Evolutionary conservation across 37 sponge, comb jelly and placozoan species (phyloP).

Genomic region (Chondrilla cf. caribensis): DNA sequence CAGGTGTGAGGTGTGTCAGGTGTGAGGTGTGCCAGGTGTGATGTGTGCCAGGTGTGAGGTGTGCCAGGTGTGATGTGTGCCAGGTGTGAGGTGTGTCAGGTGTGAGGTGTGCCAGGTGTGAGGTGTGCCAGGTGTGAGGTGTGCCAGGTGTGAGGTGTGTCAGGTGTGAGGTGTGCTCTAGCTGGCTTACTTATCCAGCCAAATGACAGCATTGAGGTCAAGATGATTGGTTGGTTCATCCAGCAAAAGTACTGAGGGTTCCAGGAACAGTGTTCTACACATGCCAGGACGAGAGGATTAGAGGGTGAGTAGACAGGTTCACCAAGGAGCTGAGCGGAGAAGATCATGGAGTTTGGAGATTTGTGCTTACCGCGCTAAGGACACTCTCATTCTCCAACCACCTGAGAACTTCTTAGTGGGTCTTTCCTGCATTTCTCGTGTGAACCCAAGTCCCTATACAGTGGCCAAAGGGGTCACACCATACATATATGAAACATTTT

Average conservation of each 20-base stretch:
- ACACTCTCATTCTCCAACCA: constrained; percentile 99
- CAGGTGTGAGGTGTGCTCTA: too few species aligned
- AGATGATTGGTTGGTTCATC: constrained; percentile 99
- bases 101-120: too few species aligned
- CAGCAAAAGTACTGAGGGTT: constrained; percentile 94
- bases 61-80: too few species aligned
- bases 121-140: too few species aligned
- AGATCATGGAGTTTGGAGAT: too few species aligned
- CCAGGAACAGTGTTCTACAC: constrained; percentile 94
- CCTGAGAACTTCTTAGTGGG: constrained; percentile 92
- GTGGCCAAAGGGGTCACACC: background rate
- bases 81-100: too few species aligned
- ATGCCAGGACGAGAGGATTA: background rate
- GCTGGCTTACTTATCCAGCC: constrained; percentile 82
- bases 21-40: too few species aligned
- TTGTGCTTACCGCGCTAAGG: constrained; percentile 82
- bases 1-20: too few species aligned
- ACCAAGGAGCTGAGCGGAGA: too few species aligned
- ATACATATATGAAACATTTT: background rate
- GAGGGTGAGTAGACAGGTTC: too few species aligned
- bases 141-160: too few species aligned
- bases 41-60: too few species aligned
- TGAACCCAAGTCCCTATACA: constrained; percentile 90
- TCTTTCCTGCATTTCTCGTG: constrained; percentile 92
- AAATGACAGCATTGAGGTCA: constrained; percentile 99